Conservation (phyloP, 2,888 invertebrate species). For the Carterocephalus palaemon region DNA sequence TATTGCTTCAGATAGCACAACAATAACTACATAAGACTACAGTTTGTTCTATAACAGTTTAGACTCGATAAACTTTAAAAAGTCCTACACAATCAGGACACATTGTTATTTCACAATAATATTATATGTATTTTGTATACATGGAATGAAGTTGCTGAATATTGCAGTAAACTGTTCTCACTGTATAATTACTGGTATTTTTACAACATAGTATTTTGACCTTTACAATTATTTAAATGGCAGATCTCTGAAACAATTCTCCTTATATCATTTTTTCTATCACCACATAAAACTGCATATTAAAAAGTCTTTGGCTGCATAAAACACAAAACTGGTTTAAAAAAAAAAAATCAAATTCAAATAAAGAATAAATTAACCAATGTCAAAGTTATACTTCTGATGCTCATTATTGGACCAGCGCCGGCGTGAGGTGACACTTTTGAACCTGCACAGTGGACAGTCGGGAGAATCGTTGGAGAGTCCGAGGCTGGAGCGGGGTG, state of each 20-base stretch:
- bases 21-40: slow-evolving; percentile 7
- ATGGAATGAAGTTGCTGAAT: slow-evolving; percentile 57
- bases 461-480: slow-evolving; percentile 35
- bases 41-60: slow-evolving; percentile 19
- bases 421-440: slow-evolving; percentile 5
- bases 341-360: background rate
- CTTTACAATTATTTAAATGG: slow-evolving; percentile 30
- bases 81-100: background rate
- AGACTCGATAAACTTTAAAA: background rate
- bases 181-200: slow-evolving; percentile 29
- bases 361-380: slow-evolving; percentile 13
- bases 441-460: slow-evolving; percentile 16
- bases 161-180: slow-evolving; percentile 32
- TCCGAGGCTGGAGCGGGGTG: slow-evolving; percentile 34
- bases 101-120: background rate
- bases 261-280: slow-evolving; percentile 11
- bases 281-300: background rate
- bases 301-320: background rate
- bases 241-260: slow-evolving; percentile 40
- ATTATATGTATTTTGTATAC: slow-evolving; percentile 39
- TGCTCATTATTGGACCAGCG: slow-evolving; percentile 1
- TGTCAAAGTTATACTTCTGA: slow-evolving; percentile 17
- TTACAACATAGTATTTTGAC: slow-evolving; percentile 32
- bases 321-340: background rate
- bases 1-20: slow-evolving; percentile 33